These are phyloP conservation scores for Hydra vulgaris DNA, from an alignment of 30 jellyfish, hydroid and myxozoan genomes.

Conservation along the genomic window DNA sequence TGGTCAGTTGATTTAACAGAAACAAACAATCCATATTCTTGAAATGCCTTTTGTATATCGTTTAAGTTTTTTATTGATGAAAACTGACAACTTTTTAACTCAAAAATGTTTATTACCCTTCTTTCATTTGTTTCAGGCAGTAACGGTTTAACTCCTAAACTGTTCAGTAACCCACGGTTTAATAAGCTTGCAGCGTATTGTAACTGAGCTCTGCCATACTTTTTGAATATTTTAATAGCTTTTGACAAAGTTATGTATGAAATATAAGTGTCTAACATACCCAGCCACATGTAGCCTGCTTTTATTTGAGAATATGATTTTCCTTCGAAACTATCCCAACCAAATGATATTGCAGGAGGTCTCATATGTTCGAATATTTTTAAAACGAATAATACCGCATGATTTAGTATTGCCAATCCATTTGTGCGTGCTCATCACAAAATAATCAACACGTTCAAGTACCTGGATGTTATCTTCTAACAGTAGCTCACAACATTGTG, in stretches of 20 bases:
- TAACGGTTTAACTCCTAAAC: neutral
- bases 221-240: constrained; percentile 20
- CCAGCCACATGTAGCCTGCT: constrained; percentile 21
- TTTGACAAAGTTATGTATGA: constrained; percentile 22
- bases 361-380: neutral
- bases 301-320: neutral
- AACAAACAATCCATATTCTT: constrained; percentile 23
- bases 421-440: constrained; percentile 31
- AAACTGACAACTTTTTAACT: neutral
- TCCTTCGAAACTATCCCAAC: constrained; percentile 12
- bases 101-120: constrained; percentile 17
- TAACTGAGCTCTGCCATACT: constrained; percentile 24
- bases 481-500: constrained; percentile 22
- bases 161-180: neutral
- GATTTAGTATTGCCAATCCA: constrained; percentile 27
- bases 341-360: constrained; percentile 22
- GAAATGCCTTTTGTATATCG: constrained; percentile 20
- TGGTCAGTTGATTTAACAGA: constrained; percentile 6
- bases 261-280: constrained; percentile 24
- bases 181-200: constrained; percentile 7
- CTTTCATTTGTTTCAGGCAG: constrained; percentile 3
- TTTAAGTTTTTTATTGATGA: constrained; percentile 5
- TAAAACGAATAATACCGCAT: constrained; percentile 16
- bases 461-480: constrained; percentile 12
- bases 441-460: constrained; percentile 13